phyloP scores from a whole-genome alignment of 2,797 vertebrate species.

The Rhincodon typus region DNA sequence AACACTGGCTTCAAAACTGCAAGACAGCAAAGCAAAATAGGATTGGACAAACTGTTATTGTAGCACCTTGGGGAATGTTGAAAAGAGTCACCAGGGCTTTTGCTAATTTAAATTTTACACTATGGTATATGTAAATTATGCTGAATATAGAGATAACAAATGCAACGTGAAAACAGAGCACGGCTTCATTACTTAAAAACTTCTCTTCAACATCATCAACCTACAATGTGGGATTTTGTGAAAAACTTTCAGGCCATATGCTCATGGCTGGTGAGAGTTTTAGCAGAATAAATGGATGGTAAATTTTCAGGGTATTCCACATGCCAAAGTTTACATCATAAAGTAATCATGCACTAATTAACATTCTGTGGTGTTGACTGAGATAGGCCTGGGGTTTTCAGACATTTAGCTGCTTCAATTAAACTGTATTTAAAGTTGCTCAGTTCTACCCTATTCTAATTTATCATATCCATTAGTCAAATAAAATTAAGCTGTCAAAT shows the following conservation, averaged over 20 bases:
- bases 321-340: not conserved
- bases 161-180: not conserved
- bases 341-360: not conserved
- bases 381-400: not conserved
- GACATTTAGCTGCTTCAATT: not conserved
- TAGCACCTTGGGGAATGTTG: not conserved
- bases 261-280: not conserved
- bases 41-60: slow-evolving; percentile 15
- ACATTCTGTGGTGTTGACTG: not conserved
- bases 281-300: not conserved
- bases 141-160: not conserved
- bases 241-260: not conserved
- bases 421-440: not conserved
- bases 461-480: not conserved
- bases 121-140: not conserved
- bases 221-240: not conserved
- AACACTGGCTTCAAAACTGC: not conserved
- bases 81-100: not conserved
- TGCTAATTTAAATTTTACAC: not conserved
- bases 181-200: not conserved
- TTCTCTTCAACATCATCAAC: not conserved
- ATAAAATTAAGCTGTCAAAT: not conserved
- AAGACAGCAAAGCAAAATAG: not conserved
- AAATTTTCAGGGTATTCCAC: not conserved
- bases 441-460: not conserved